Percentiles rank a stretch among this genome's conserved stretches.
Conservation (phyloP, 2,797 vertebrate genomes). For the Falco rusticolus region DNA sequence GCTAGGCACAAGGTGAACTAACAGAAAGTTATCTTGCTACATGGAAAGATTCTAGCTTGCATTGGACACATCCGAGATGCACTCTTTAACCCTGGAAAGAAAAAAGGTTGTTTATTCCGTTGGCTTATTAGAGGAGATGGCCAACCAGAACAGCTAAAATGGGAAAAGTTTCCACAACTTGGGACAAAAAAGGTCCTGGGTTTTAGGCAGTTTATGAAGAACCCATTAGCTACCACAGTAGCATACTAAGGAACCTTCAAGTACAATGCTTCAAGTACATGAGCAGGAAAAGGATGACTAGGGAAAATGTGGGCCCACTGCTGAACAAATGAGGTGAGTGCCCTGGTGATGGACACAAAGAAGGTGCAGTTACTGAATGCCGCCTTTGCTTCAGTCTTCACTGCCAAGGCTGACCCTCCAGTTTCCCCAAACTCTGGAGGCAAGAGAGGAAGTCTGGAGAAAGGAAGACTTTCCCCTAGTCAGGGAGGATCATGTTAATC, state of each 20-base stretch:
- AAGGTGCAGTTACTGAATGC: too few relatives aligned
- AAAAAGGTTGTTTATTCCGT: neutral
- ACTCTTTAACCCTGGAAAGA: neutral
- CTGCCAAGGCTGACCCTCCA: too few relatives aligned
- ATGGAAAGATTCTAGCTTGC: neutral
- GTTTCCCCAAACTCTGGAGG: too few relatives aligned
- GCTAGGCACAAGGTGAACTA: neutral
- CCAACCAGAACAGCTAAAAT: neutral
- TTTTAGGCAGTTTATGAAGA: neutral
- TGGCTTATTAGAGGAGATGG: neutral
- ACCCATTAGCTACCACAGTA: neutral
- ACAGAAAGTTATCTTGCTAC: neutral
- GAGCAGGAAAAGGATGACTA: too few relatives aligned
- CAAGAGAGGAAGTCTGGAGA: too few relatives aligned
- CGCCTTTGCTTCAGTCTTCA: too few relatives aligned
- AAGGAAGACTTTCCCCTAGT: too few relatives aligned
- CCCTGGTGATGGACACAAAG: too few relatives aligned
- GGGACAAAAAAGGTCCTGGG: neutral
- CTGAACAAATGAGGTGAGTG: too few relatives aligned
- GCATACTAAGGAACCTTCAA: neutral
- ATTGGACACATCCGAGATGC: slow-evolving; percentile 13
- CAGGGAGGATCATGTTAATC: too few relatives aligned
- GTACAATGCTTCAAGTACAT: too few relatives aligned
- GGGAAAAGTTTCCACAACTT: neutral
- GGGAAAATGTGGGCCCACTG: too few relatives aligned